A percentile compares a stretch with the other conserved stretches of the same genome.
Evolutionary conservation across 35 echinoderm and acorn worm species (phyloP).

Genomic region (Stichopus chloronotus): DNA sequence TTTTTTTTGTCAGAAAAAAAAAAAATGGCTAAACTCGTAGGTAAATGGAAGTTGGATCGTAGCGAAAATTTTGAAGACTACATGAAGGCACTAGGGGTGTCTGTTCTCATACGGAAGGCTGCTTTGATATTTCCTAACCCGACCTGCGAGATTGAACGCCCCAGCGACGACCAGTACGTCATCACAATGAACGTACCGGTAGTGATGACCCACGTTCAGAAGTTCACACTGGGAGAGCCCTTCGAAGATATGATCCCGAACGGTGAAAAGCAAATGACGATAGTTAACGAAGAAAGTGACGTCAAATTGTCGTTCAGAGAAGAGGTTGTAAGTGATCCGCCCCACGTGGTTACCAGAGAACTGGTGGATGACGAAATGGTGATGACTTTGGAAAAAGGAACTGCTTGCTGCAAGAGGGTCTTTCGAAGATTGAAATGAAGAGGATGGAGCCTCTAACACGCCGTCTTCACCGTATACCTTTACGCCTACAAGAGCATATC

Average conservation of each 20-base stretch:
- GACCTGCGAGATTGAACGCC: conserved; percentile 74
- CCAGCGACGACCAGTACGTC: conserved; percentile 65
- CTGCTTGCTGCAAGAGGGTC: conserved; percentile 71
- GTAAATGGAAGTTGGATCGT: conserved; percentile 86
- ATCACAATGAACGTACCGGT: conserved; percentile 99
- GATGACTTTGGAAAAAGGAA: conserved; percentile 82
- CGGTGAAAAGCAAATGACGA: conserved; percentile 76
- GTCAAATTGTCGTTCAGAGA: conserved; percentile 76
- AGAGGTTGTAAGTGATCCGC: conserved; percentile 65
- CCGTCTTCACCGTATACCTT: neutral
- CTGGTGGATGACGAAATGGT: conserved; percentile 83
- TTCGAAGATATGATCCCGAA: conserved; percentile 97
- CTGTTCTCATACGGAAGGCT: conserved; percentile 74
- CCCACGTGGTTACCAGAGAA: conserved; percentile 84
- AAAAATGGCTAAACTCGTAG: conserved; percentile 66
- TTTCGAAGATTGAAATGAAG: conserved; percentile 61
- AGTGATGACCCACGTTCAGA: conserved; percentile 87
- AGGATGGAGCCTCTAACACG: neutral
- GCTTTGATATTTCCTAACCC: conserved; percentile 82
- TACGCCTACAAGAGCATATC: no score
- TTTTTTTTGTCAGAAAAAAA: neutral
- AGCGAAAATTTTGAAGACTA: conserved; percentile 99
- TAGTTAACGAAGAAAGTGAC: conserved; percentile 77
- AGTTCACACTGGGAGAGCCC: conserved; percentile 77
- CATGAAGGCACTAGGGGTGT: conserved; percentile 88